A percentile compares a stretch with the other conserved stretches of the same genome.
Evolutionary conservation across 2,888 invertebrate species (phyloP).

Genomic region (Hemicrepidius hirtus): DNA sequence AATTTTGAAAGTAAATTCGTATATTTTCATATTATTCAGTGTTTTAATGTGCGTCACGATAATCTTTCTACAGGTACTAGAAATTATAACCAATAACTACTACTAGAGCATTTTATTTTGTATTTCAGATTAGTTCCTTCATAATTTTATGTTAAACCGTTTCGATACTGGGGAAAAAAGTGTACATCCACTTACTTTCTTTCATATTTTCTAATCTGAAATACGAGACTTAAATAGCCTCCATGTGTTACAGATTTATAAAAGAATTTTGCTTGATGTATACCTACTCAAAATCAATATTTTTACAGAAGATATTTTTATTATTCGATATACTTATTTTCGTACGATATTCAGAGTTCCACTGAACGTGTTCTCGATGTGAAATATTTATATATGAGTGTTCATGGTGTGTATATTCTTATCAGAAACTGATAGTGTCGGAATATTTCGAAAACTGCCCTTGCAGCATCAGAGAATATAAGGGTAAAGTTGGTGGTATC

Average conservation of each 20-base stretch:
- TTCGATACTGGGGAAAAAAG: conserved; percentile 23
- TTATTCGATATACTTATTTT: conserved; percentile 63
- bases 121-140: conserved; percentile 61
- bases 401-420: conserved; percentile 63
- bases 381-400: conserved; percentile 68
- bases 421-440: conserved; percentile 45
- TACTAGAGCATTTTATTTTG: conserved; percentile 49
- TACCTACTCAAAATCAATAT: conserved; percentile 61
- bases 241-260: conserved; percentile 62
- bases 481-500: conserved; percentile 21
- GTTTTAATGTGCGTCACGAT: conserved; percentile 78
- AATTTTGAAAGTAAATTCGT: conserved; percentile 63
- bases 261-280: conserved; percentile 66
- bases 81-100: conserved; percentile 66
- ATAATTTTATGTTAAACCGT: conserved; percentile 38
- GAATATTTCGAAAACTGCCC: conserved; percentile 46
- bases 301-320: conserved; percentile 68
- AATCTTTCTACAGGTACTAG: conserved; percentile 67
- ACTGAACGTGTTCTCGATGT: conserved; percentile 73
- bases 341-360: conserved; percentile 70
- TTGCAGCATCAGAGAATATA: conserved; percentile 1
- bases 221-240: conserved; percentile 64
- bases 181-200: conserved; percentile 43
- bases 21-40: conserved; percentile 79
- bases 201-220: conserved; percentile 63